phyloP scores from a whole-genome alignment of 2,888 invertebrate species.

The Trichopria drosophilae region DNA sequence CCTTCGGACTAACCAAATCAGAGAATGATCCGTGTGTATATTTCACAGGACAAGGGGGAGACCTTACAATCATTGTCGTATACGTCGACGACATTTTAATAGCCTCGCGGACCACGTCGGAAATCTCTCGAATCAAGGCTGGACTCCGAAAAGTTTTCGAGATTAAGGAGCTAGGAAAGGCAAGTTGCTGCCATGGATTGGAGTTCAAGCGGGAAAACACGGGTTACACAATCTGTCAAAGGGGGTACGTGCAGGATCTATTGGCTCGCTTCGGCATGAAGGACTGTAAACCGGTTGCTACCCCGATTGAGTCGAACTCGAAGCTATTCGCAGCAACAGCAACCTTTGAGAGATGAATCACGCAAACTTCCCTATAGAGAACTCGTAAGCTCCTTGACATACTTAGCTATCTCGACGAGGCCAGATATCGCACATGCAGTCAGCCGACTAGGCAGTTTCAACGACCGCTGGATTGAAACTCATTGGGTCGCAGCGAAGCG shows the following conservation, averaged over 20 bases:
- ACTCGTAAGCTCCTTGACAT: slow-evolving; percentile 32
- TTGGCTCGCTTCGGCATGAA: slow-evolving; percentile 31
- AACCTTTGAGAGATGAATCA: slow-evolving; percentile 25
- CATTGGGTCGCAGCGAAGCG: slow-evolving; percentile 32
- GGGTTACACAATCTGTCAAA: too few species aligned
- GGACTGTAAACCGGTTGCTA: slow-evolving; percentile 21
- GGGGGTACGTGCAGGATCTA: slow-evolving; percentile 29
- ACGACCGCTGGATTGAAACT: slow-evolving; percentile 8
- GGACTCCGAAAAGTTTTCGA: too few species aligned
- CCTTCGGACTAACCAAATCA: background rate
- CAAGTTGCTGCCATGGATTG: too few species aligned
- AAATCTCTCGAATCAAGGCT: too few species aligned
- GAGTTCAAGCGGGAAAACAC: too few species aligned
- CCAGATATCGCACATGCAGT: slow-evolving; percentile 35
- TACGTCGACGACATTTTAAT: too few species aligned
- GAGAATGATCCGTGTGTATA: slow-evolving; percentile 4
- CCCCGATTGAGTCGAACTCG: slow-evolving; percentile 32
- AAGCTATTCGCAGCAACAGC: slow-evolving; percentile 28
- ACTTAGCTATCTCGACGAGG: slow-evolving; percentile 30
- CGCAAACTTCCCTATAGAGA: slow-evolving; percentile 31
- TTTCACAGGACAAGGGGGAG: too few species aligned
- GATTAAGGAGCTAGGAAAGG: too few species aligned
- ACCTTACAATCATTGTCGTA: too few species aligned
- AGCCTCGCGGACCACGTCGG: too few species aligned
- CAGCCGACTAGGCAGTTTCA: slow-evolving; percentile 31